Base-by-base conservation (phyloP, 2,113 vertebrate genomes). In the Clarias gariepinus region DNA sequence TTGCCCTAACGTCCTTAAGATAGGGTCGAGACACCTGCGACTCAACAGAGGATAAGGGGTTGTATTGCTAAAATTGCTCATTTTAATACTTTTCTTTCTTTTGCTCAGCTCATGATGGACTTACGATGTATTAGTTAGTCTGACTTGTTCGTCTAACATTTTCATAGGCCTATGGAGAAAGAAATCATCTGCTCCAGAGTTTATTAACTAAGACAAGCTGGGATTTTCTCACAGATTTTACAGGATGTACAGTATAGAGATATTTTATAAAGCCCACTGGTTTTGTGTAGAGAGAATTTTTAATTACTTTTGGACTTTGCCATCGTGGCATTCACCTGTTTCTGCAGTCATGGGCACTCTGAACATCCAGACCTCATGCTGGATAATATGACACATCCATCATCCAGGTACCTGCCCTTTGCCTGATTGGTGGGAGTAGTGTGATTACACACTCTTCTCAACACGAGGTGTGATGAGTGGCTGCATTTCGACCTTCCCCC, bases 401-500 rank as follows among this genome's bases (percentile, higher is more conserved):
- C 71, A 21, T 28, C 18, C 33, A 0, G 7, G 33, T 60, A 52
- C 41, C 69, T 57, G 33, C 18, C 55, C 10, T 63, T 25, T 12
- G 33, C 55, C 16, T 58, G 30, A 25, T 12, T 68, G 81, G 61
- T 57, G 52, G 61, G 30, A 84, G 64, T 36, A 36, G 15, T 23
- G 25, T 76, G 52, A 69, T 76, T 30, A 86, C 41, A 6, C 76
- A 80, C 55, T 60, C 28, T 36, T 36, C 25, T 52, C 83, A 73
- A 21, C 77, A 63, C 53, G 80, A 2, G 61, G 57, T 53, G 57
- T 55, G 53, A 64, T 47, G 81, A 74, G 30, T 15, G 55, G 53
- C 58, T 85, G 81, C 64, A 76, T 84, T 57, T 81, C 53, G n/a
- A 58, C 58, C 76, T 83, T 53, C 2, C 21, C 74, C 16, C 76